Percentiles rank a stretch among this genome's conserved stretches.
These are phyloP conservation scores for Notodonta ziczac DNA, from an alignment of 2,888 invertebrate species.

Conservation along the genomic window DNA sequence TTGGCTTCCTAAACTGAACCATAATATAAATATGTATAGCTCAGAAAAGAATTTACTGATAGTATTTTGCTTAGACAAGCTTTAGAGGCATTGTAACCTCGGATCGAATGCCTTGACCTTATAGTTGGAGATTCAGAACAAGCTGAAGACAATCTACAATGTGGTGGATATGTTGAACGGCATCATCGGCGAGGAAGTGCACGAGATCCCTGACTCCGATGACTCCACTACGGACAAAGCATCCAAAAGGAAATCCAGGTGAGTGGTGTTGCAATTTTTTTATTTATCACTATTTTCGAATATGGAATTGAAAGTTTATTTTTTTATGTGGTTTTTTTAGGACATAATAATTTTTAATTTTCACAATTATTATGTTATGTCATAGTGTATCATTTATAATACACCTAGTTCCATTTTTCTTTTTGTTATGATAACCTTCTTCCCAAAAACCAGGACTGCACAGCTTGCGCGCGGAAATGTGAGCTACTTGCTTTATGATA, in stretches of 20 bases:
- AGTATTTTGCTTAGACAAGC: constrained; percentile 31
- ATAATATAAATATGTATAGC: constrained; percentile 23
- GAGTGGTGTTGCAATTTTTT: constrained; percentile 29
- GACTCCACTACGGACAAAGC: constrained; percentile 52
- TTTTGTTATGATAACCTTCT: constrained; percentile 39
- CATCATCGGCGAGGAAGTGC: constrained; percentile 90
- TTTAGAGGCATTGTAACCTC: constrained; percentile 28
- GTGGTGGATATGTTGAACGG: constrained; percentile 95
- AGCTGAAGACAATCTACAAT: constrained; percentile 92
- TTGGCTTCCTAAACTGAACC: constrained; percentile 50
- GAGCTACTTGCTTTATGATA: constrained; percentile 35
- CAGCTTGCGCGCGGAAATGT: constrained; percentile 43
- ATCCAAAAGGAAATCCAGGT: constrained; percentile 78
- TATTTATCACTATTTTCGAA: constrained; percentile 2
- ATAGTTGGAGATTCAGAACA: constrained; percentile 91
- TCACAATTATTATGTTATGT: constrained; percentile 1
- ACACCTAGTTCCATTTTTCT: constrained; percentile 10
- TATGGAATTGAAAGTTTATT: constrained; percentile 26
- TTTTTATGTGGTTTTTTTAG: constrained; percentile 5
- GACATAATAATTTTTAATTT: neutral
- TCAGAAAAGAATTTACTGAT: constrained; percentile 23
- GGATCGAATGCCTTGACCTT: constrained; percentile 25
- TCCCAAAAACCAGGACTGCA: constrained; percentile 52
- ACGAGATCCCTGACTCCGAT: constrained; percentile 52
- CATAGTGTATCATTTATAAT: neutral